phyloP scores from a whole-genome alignment of 2,113 vertebrate genomes.

The Xiphias gladius region DNA sequence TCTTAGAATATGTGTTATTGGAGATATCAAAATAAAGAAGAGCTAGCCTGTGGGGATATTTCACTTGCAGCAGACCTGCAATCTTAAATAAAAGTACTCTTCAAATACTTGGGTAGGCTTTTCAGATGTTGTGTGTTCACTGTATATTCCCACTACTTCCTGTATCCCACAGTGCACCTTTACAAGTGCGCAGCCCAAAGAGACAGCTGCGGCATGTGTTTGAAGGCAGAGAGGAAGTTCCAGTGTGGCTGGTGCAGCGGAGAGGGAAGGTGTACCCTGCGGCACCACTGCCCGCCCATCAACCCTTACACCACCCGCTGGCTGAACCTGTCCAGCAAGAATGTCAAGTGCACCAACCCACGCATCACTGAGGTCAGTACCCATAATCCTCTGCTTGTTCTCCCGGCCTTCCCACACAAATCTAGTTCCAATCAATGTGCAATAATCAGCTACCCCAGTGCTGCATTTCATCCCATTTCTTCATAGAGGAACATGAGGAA shows the following conservation, averaged over 20 bases:
- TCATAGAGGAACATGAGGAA: not conserved
- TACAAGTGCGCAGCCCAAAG: constrained; percentile 97
- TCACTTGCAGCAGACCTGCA: not conserved
- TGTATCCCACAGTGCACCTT: constrained; percentile 89
- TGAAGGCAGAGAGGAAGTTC: constrained; percentile 96
- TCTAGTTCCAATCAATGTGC: constrained; percentile 30
- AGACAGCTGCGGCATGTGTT: constrained; percentile 97
- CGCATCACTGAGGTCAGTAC: constrained; percentile 95
- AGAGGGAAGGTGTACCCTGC: constrained; percentile 90
- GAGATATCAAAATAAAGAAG: not conserved
- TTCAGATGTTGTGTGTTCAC: not conserved
- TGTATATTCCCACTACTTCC: not conserved
- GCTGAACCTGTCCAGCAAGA: constrained; percentile 92
- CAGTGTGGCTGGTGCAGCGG: constrained; percentile 96
- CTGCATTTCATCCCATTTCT: not conserved
- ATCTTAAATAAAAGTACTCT: constrained; percentile 5
- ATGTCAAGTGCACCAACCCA: constrained; percentile 97
- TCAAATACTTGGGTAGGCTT: not conserved
- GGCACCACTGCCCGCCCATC: constrained; percentile 88
- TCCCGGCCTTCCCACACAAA: constrained; percentile 15
- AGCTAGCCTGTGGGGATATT: constrained; percentile 24
- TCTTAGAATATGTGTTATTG: constrained; percentile 13
- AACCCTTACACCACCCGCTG: constrained; percentile 88
- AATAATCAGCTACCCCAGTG: constrained; percentile 5
- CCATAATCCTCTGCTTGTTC: constrained; percentile 21